Evolutionary conservation across 53 echinoderm and acorn worm species (phyloP), one percentile per base, ranked within the genome.

Genomic region (Astropecten irregularis): DNA sequence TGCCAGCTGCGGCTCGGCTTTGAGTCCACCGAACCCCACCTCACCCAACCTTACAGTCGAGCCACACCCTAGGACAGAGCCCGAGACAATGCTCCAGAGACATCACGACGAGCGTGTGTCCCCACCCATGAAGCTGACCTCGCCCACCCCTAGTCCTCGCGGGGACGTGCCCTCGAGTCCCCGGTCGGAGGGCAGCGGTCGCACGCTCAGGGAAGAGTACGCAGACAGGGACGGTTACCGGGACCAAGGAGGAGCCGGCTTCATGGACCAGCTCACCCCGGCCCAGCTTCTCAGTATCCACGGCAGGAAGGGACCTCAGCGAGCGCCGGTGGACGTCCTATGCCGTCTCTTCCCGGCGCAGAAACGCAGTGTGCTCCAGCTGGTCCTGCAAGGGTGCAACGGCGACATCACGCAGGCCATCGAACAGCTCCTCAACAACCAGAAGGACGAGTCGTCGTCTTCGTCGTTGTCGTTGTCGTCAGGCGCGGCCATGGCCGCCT

Each of bases 321-420:
- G 92, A 1, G 72, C 92, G 16, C 97, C 97, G 0, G 92, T 94
- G 11, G 97, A 97, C 18, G 92, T 94, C 10, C 76, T 97, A 9
- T 88, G 88, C 66, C 87, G 92, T 40, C 49, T 97, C 32, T 97
- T 97, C 68, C 97, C 97, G 32, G 63, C 90, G 5, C 97, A 94
- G 65, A 97, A 97, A 79, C 87, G 90, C 66, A 92, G 87, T 53
- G 92, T 94, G 19, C 90, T 97, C 8, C 89, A 94, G 62, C 88
- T 94, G 9, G 92, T 94, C 48, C 73, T 97, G 19, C 94, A 97
- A 82, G 94, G 94, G 5, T 97, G 97, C 69, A 91, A 94, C 16
- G 97, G 94, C 0, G 91, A 97, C 51, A 87, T 97, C 14, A 92
- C 94, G 1, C 97, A 97, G 77, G 90, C 97, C 14, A 97, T 97